phyloP scores from a whole-genome alignment of 2,113 vertebrate genomes.

The Amblyopsis rosae region DNA sequence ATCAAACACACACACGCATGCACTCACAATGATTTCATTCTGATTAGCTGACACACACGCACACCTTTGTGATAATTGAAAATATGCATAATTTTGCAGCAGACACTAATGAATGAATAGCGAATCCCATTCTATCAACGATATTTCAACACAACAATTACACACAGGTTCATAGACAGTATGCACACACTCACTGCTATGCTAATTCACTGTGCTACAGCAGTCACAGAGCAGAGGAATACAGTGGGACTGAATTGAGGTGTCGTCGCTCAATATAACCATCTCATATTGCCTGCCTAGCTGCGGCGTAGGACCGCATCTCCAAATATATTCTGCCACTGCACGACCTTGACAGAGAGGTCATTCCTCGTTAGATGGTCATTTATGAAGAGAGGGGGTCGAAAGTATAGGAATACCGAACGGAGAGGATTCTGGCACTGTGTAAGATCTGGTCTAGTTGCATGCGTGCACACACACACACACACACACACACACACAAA shows the following conservation, averaged over 20 bases:
- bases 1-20: constrained; percentile 12
- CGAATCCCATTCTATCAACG: constrained; percentile 67
- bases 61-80: constrained; percentile 82
- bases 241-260: constrained; percentile 64
- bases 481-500: constrained; percentile 3
- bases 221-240: constrained; percentile 82
- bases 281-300: constrained; percentile 68
- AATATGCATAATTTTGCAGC: constrained; percentile 76
- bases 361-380: no score
- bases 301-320: background rate
- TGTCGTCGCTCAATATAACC: constrained; percentile 53
- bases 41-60: constrained; percentile 5
- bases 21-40: background rate
- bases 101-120: constrained; percentile 72
- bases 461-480: background rate
- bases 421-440: background rate
- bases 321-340: constrained; percentile 11
- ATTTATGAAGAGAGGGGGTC: no score
- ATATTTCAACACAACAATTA: background rate
- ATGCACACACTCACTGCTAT: background rate
- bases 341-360: background rate
- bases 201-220: constrained; percentile 80
- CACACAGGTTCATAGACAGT: background rate
- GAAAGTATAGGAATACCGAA: background rate
- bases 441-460: no score